phyloP scores from a whole-genome alignment of 2,113 vertebrate species.

The Xiphophorus couchianus region DNA sequence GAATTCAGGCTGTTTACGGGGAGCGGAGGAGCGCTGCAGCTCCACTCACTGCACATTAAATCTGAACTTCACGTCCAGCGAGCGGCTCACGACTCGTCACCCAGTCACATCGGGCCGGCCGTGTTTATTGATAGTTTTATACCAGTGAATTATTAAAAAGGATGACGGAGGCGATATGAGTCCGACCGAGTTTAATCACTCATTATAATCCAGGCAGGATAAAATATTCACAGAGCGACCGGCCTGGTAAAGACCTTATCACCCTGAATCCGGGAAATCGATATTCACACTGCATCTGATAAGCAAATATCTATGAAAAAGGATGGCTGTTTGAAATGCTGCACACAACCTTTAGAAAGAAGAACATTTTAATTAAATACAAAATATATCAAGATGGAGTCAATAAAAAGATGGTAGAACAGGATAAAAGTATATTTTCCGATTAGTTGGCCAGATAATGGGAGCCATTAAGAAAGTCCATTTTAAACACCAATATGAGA shows the following conservation, averaged over 20 bases:
- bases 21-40: conserved; percentile 9
- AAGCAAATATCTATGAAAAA: conserved; percentile 49
- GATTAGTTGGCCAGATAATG: conserved; percentile 3
- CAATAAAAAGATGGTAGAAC: background rate
- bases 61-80: conserved; percentile 39
- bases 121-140: conserved; percentile 58
- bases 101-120: conserved; percentile 12
- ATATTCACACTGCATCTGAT: conserved; percentile 71
- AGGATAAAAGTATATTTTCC: background rate
- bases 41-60: conserved; percentile 15
- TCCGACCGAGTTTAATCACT: conserved; percentile 62
- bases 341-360: background rate
- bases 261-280: conserved; percentile 59
- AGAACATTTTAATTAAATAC: background rate
- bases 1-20: conserved; percentile 48
- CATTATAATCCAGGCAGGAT: conserved; percentile 68
- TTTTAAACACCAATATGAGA: conserved; percentile 14
- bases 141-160: conserved; percentile 54
- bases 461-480: background rate
- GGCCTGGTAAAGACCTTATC: conserved; percentile 70
- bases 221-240: conserved; percentile 54
- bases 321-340: conserved; percentile 12
- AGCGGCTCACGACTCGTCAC: conserved; percentile 24
- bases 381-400: conserved; percentile 3
- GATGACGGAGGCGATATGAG: conserved; percentile 47